These are phyloP conservation scores for Siniperca obscura DNA, from an alignment of 2,797 vertebrate species.

Conservation along the genomic window DNA sequence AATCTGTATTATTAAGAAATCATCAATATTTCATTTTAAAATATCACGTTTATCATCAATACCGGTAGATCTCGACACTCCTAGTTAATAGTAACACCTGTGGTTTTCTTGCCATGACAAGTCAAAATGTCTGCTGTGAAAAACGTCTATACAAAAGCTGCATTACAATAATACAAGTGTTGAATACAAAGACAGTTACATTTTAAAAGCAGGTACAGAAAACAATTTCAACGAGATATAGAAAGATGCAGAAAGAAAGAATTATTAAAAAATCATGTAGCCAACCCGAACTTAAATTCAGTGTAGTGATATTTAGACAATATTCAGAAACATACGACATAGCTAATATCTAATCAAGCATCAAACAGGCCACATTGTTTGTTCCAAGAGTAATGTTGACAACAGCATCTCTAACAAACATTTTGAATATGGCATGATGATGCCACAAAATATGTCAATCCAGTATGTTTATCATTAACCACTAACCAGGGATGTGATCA, in stretches of 20 bases:
- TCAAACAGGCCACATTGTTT: slow-evolving; percentile 9
- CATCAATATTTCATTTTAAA: too few relatives aligned
- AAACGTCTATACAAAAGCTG: background rate
- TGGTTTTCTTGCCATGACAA: background rate
- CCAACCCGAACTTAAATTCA: background rate
- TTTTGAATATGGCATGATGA: too few relatives aligned
- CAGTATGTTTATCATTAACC: background rate
- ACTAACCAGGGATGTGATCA: background rate
- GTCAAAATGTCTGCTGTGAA: background rate
- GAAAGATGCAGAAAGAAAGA: background rate
- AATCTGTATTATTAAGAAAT: too few relatives aligned
- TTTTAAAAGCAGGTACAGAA: background rate
- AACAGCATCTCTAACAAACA: background rate
- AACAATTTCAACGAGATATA: background rate
- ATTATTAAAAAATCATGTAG: background rate
- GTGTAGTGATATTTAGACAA: background rate
- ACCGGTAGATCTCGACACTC: too few relatives aligned
- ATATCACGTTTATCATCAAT: too few relatives aligned
- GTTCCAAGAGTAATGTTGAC: background rate
- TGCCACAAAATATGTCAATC: too few relatives aligned
- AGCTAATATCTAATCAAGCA: background rate
- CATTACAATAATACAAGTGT: background rate
- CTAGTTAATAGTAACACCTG: background rate
- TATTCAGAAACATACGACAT: background rate
- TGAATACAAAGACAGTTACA: background rate